Evolutionary conservation across 2,113 vertebrate genomes (phyloP).

Genomic region (Xiphias gladius): DNA sequence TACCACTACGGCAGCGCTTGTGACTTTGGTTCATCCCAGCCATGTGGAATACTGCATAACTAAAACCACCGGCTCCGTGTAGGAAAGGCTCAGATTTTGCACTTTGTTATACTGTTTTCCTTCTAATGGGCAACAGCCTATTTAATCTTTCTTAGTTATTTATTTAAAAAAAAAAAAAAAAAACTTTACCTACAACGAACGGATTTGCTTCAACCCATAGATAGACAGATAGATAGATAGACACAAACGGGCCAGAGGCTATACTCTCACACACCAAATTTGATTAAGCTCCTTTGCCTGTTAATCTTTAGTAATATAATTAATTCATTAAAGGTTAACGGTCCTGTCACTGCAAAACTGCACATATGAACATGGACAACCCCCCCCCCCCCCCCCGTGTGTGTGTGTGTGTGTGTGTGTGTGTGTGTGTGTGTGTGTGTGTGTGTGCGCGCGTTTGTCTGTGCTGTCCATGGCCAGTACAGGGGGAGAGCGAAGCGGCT

Average conservation of each 20-base stretch:
- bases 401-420: slow-evolving; percentile 9
- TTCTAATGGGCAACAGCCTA: neutral
- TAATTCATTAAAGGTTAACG: slow-evolving; percentile 69
- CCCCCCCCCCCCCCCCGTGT: no score
- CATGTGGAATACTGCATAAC: neutral
- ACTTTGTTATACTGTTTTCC: neutral
- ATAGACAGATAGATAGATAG: slow-evolving; percentile 25
- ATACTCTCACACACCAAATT: slow-evolving; percentile 33
- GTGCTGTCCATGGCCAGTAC: neutral
- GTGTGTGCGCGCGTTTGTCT: neutral
- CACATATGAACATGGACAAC: slow-evolving; percentile 35
- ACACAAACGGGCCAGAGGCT: slow-evolving; percentile 35
- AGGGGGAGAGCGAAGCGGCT: neutral
- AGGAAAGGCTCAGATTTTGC: neutral
- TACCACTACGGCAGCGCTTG: neutral
- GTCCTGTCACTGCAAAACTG: slow-evolving; percentile 45
- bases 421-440: neutral
- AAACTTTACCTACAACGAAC: no score
- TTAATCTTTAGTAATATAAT: slow-evolving; percentile 59
- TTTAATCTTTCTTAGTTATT: neutral
- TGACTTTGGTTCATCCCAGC: neutral
- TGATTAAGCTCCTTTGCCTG: slow-evolving; percentile 50
- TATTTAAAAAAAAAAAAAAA: neutral
- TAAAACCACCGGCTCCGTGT: neutral
- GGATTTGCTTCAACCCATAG: neutral